Base-by-base conservation (phyloP, 2,113 vertebrate species). In the Alligator mississippiensis region DNA sequence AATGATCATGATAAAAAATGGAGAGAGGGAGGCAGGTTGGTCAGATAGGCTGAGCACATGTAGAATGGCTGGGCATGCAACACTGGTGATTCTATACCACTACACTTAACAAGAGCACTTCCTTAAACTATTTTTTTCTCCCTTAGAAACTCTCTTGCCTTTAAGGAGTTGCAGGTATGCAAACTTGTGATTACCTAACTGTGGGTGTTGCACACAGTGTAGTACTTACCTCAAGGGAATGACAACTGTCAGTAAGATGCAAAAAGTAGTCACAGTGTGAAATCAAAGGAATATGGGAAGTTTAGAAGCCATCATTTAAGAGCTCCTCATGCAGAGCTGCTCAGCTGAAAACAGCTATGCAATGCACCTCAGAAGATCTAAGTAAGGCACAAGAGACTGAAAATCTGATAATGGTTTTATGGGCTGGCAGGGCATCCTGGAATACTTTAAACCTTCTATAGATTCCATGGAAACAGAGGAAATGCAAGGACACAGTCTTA, bases 321-420 rank as follows among this genome's bases (percentile, higher is more conserved):
- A 96, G 85, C 93, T 96, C 88, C 90, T 97, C 96, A 95, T 84
- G 96, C 94, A 94, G 94, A 97, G 93, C 57, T 97, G 95, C 95
- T 97, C 96, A 93, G 79, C 90, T 94, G 95, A 97, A 96, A 98
- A 97, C 89, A 93, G 92, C 82, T 63, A 80, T 82, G 94, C 78
- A 92, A 87, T 93, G 88, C 80, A 92, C 95, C 94, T 97, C 93
- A 93, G 94, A 97, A 97, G 96, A 97, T 98, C 97, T 97, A 97
- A 97, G 96, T 93, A 87, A 96, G 92, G 86, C 92, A 97, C 91
- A 92, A 93, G 97, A 97, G 95, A 96, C 90, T 96, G 80, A 90
- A 96, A 98, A 97, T 96, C 95, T 96, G 95, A 98, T 97, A 97
- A 96, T 94, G 84, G 90, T 88, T 97, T 96, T 93, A 96, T 93